Evolutionary conservation across 2,113 vertebrate genomes (phyloP).

Genomic region (Carollia perspicillata): DNA sequence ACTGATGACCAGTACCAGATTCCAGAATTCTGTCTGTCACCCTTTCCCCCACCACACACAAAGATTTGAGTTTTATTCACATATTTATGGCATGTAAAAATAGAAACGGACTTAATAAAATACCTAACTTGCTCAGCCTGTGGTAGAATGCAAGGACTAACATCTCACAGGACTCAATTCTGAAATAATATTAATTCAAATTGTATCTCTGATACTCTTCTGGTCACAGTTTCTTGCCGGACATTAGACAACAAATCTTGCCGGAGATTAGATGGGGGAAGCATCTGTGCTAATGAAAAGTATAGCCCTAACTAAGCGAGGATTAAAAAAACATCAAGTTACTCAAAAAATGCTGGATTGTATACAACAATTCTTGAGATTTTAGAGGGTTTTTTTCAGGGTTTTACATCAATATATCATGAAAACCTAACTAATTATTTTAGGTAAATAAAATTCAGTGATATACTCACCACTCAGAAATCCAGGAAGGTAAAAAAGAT

Average conservation of each 20-base stretch:
- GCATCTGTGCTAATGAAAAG: background rate
- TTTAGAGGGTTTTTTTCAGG: background rate
- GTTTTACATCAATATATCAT: background rate
- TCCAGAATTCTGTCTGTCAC: background rate
- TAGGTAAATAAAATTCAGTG: slow-evolving; percentile 24
- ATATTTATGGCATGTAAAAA: background rate
- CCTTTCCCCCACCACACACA: background rate
- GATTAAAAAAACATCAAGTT: background rate
- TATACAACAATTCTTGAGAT: background rate
- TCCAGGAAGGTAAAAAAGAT: background rate
- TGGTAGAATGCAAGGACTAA: background rate
- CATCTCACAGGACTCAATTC: background rate
- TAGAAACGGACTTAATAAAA: background rate
- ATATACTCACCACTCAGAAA: background rate
- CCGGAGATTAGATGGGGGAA: background rate
- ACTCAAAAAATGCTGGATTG: background rate
- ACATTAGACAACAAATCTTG: background rate
- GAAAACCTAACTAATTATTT: background rate
- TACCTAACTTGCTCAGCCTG: background rate
- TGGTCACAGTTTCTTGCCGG: background rate
- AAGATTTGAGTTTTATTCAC: background rate
- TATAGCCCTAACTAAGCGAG: background rate
- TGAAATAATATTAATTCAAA: slow-evolving; percentile 7
- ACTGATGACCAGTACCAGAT: background rate
- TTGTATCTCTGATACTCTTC: background rate